Evolutionary conservation across 2,113 vertebrate genomes (phyloP).

Genomic region (Trogon surrucura): DNA sequence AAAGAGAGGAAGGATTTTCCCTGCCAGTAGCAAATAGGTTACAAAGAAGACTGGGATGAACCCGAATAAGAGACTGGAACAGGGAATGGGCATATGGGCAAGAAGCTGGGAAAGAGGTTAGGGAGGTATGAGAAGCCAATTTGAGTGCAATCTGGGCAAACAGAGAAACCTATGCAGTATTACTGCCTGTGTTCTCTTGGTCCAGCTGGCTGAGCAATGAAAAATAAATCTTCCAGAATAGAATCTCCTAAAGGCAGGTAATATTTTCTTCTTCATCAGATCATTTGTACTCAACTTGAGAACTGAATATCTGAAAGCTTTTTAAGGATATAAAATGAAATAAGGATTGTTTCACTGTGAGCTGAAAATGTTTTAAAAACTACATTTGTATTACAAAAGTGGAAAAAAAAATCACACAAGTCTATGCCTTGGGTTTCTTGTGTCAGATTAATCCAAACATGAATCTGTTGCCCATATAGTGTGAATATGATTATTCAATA

Average conservation of each 20-base stretch:
- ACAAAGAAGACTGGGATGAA: background rate
- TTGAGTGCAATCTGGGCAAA: background rate
- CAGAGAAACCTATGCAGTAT: background rate
- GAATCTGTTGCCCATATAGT: background rate
- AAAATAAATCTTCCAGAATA: background rate
- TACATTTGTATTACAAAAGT: background rate
- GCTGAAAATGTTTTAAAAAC: background rate
- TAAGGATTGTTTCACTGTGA: background rate
- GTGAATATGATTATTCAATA: background rate
- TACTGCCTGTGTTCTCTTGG: background rate
- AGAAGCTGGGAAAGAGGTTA: background rate
- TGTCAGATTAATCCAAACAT: background rate
- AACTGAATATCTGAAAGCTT: background rate
- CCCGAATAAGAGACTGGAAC: background rate
- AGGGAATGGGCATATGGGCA: background rate
- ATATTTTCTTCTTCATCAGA: background rate
- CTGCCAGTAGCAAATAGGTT: background rate
- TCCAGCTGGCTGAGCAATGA: background rate
- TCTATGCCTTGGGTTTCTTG: background rate
- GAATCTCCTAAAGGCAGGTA: background rate
- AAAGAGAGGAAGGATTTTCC: background rate
- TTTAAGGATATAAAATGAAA: background rate
- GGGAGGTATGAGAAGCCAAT: background rate
- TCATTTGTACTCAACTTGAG: background rate
- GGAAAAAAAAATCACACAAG: fast-evolving